Conservation (phyloP, 2,888 invertebrate species). For the Andrena trimmerana region DNA sequence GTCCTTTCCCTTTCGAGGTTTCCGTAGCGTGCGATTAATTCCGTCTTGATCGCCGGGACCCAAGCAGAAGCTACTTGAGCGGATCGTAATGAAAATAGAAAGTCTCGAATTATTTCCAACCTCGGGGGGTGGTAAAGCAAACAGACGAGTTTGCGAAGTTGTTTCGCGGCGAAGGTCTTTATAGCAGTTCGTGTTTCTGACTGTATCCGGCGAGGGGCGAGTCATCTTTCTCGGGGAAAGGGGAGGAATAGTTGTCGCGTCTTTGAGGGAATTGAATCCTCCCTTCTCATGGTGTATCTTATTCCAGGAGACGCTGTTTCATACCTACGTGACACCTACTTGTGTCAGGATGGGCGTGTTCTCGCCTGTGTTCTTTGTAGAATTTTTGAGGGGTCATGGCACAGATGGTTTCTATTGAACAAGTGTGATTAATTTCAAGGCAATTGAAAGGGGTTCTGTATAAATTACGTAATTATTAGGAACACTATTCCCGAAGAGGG, state of each 20-base stretch:
- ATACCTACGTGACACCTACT: neutral
- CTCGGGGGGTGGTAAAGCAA: neutral
- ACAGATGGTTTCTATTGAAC: neutral
- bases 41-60: neutral
- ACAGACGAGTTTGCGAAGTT: neutral
- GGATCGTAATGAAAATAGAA: conserved; percentile 8
- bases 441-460: neutral
- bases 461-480: neutral
- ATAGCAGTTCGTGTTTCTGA: neutral
- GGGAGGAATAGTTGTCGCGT: neutral
- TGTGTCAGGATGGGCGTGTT: too few relatives aligned
- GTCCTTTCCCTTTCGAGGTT: conserved; percentile 3
- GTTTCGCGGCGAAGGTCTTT: neutral
- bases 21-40: neutral
- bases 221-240: neutral
- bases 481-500: neutral
- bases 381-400: too few relatives aligned
- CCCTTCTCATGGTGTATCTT: neutral
- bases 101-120: neutral
- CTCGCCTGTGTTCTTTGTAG: too few relatives aligned
- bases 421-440: neutral
- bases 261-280: neutral
- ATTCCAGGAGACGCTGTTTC: neutral
- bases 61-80: neutral
- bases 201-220: neutral